phyloP scores from a whole-genome alignment of 2,113 vertebrate genomes.

The Hypomesus transpacificus region DNA sequence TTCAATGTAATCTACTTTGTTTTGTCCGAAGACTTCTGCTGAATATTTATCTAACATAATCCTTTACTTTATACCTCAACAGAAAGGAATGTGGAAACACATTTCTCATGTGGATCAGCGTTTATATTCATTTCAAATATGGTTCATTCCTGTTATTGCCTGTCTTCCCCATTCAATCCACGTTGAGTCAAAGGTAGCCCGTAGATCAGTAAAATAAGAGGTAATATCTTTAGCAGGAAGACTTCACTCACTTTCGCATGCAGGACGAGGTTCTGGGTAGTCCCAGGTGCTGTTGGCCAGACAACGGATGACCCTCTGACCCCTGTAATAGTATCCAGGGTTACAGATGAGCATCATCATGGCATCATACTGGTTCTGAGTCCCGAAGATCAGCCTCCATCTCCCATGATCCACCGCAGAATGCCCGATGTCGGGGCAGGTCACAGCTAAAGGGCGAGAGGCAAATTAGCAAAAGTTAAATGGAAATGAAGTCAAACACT shows the following conservation, averaged over 20 bases:
- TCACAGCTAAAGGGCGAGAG: constrained; percentile 74
- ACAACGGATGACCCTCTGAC: constrained; percentile 88
- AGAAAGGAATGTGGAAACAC: background rate
- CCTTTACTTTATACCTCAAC: background rate
- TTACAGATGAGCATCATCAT: constrained; percentile 96
- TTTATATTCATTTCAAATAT: background rate
- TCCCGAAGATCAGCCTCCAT: constrained; percentile 92
- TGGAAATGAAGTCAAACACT: background rate
- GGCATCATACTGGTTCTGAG: constrained; percentile 88
- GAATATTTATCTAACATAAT: background rate
- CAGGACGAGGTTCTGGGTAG: constrained; percentile 82
- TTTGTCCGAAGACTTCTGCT: background rate
- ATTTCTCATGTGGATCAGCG: background rate
- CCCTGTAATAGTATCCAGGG: constrained; percentile 93
- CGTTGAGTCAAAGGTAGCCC: no score
- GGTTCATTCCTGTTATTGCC: background rate
- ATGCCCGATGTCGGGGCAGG: constrained; percentile 86
- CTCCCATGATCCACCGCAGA: constrained; percentile 87
- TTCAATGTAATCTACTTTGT: background rate
- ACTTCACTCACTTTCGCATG: constrained; percentile 85
- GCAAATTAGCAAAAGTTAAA: background rate
- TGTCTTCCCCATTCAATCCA: background rate
- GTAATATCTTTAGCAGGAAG: no score
- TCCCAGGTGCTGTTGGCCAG: constrained; percentile 91
- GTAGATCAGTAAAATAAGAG: no score